Base-by-base conservation (phyloP, 2,888 invertebrate genomes). In the Napeogenes inachia region DNA sequence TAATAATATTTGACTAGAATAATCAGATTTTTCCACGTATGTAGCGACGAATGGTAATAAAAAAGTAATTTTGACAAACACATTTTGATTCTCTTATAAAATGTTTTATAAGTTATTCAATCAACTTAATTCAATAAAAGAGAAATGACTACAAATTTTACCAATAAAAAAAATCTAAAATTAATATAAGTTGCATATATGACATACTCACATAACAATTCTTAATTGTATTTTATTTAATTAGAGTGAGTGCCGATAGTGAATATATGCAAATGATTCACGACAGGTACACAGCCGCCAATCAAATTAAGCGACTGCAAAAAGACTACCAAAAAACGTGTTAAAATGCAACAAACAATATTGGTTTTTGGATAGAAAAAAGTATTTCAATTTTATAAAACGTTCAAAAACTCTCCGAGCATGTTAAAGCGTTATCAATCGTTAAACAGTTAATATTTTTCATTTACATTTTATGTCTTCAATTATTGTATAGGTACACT, bases 181-280 rank as follows among this genome's bases (percentile, higher is more conserved):
- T 21, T 21, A 21, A 21, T 21, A 21, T 21, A 21, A 21, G 21
- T 0, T 21, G 21, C 21, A 21, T 21, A 21, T 21, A 21, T 21
- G 21, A 50, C 6, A 8, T 21, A n/a, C n/a, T 50, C 12, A 10
- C 12, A 50, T 30, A 50, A 50, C 21, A 50, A 50, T 10, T 50
- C 30, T 45, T 32, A 45, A 30, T 50, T 30, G 21, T 30, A 50
- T 50, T 50, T 57, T 53, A 47, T 47, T 60, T 45, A 62, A 53
- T 55, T 56, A 45, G 38, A 60, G 47, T 56, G 45, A 62, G 46
- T 74, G 68, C 68, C 72, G 70, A 78, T 80, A 81, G 85, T 79
- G 84, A 83, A 85, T 84, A 66, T 83, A 85, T 84, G 84, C 78
- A 84, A 79, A 84, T 84, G 81, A 80, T 80, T 80, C 81, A 80